phyloP scores from a whole-genome alignment of 2,797 vertebrate species.

The Sciurus carolinensis region DNA sequence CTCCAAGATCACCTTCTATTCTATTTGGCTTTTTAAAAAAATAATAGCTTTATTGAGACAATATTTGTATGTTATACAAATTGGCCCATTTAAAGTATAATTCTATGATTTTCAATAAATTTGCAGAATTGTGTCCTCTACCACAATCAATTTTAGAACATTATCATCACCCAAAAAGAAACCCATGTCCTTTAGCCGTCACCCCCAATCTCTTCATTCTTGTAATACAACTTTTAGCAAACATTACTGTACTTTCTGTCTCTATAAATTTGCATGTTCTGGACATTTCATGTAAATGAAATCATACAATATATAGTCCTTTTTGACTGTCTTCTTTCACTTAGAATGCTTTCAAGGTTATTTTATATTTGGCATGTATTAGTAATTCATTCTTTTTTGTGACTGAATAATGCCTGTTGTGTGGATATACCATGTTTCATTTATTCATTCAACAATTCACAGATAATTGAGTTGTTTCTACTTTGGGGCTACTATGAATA shows the following conservation, averaged over 20 bases:
- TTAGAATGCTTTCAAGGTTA: neutral
- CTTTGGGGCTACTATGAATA: slow-evolving; percentile 35
- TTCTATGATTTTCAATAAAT: slow-evolving; percentile 13
- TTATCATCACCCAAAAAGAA: neutral
- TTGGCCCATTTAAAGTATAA: neutral
- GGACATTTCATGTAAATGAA: slow-evolving; percentile 21
- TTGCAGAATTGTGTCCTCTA: neutral
- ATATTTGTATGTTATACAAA: slow-evolving; percentile 22
- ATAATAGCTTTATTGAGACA: slow-evolving; percentile 6
- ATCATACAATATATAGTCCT: neutral
- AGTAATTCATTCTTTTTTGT: slow-evolving; percentile 42
- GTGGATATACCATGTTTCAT: neutral
- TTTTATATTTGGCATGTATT: neutral
- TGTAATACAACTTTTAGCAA: neutral
- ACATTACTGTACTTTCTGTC: neutral
- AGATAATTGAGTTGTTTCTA: slow-evolving; percentile 6
- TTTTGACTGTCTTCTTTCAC: slow-evolving; percentile 4
- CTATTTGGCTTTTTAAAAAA: neutral
- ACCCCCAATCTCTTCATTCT: neutral
- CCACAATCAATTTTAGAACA: slow-evolving; percentile 31
- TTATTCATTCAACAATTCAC: slow-evolving; percentile 11
- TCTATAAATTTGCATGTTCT: slow-evolving; percentile 38
- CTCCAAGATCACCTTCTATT: slow-evolving; percentile 37
- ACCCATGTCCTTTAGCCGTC: neutral
- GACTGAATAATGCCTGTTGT: neutral